phyloP scores from a whole-genome alignment of 2,797 vertebrate genomes.

The Sarcoramphus papa region DNA sequence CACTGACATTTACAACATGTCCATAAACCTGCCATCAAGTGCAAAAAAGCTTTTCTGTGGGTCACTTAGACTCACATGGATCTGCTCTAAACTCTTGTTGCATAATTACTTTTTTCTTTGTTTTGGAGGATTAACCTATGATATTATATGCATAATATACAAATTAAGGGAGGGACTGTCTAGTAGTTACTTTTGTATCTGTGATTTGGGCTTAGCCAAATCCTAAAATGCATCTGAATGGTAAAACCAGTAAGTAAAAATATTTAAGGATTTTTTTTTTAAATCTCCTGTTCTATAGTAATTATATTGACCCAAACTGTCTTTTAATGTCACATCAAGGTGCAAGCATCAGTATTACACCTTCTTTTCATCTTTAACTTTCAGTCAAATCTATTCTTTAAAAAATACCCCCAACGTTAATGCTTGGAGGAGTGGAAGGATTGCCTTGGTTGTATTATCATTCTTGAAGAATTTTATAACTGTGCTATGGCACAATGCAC shows the following conservation, averaged over 20 bases:
- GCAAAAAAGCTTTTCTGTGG: no score
- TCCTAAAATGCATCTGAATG: neutral
- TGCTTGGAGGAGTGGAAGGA: neutral
- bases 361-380: neutral
- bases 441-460: neutral
- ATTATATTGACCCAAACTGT: neutral
- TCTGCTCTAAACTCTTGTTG: no score
- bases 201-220: neutral
- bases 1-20: slow-evolving; percentile 5
- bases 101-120: no score
- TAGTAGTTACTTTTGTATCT: neutral
- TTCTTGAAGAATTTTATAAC: neutral
- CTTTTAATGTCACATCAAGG: neutral
- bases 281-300: neutral
- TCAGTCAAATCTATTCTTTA: neutral
- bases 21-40: neutral
- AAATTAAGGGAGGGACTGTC: neutral
- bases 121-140: no score
- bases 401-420: neutral
- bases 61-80: no score
- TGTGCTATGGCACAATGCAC: neutral
- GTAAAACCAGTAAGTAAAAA: neutral
- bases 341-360: neutral
- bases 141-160: no score
- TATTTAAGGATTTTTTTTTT: neutral